Evolutionary conservation across 2,888 invertebrate genomes (phyloP).

Genomic region (Andricus quercusramuli): DNA sequence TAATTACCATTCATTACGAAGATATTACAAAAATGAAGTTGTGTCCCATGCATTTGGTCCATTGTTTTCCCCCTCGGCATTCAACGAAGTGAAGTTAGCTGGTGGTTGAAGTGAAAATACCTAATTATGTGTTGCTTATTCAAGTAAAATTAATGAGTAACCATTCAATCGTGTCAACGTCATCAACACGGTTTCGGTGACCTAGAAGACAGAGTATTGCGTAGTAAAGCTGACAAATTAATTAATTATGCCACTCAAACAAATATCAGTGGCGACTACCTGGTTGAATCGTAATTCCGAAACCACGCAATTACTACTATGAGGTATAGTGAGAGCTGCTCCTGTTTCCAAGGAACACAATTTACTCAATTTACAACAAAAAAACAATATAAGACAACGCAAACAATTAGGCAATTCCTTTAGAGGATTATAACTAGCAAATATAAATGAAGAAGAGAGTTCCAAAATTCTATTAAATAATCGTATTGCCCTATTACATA

Average conservation of each 20-base stretch:
- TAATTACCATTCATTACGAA: no score
- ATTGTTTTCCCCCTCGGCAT: no score
- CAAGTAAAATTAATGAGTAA: conserved; percentile 18
- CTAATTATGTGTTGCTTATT: conserved; percentile 9
- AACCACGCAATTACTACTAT: neutral
- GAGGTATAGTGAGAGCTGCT: conserved; percentile 29
- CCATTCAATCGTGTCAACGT: conserved; percentile 21
- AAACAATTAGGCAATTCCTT: neutral
- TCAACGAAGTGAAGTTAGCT: no score
- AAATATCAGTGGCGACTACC: conserved; percentile 27
- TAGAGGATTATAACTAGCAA: neutral
- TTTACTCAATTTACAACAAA: conserved; percentile 6
- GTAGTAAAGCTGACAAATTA: conserved; percentile 23
- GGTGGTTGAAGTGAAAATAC: no score
- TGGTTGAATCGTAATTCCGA: conserved; percentile 8
- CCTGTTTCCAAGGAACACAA: neutral
- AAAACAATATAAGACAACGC: neutral
- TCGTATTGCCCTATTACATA: no score
- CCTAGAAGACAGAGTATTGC: conserved; percentile 28
- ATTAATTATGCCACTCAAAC: conserved; percentile 32
- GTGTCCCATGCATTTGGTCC: no score
- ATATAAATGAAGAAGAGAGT: no score
- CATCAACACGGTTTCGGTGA: conserved; percentile 30
- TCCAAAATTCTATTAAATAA: no score
- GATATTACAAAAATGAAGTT: no score